phyloP scores from a whole-genome alignment of 1,140 invertebrate genomes.

The Drosophila insularis region DNA sequence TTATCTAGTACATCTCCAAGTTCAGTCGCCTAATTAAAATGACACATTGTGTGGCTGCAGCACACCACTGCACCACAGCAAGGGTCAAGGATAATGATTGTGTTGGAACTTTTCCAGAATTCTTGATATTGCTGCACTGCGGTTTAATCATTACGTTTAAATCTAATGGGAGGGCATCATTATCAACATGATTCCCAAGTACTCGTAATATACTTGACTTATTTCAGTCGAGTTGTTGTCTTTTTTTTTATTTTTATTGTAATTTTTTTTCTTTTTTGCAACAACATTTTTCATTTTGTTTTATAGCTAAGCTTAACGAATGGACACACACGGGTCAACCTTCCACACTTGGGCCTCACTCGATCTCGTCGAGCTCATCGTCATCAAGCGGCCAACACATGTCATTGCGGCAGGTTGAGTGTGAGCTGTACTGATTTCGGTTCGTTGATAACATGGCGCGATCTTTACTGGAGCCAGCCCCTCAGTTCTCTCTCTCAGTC shows the following conservation, averaged over 20 bases:
- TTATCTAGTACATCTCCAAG: not conserved
- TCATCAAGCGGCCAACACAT: conserved; percentile 58
- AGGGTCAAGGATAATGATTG: conserved; percentile 46
- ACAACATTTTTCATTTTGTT: conserved; percentile 79
- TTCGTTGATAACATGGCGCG: conserved; percentile 60
- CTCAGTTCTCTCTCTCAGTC: not conserved
- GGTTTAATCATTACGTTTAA: conserved; percentile 78
- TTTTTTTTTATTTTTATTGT: not conserved
- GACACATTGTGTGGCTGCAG: conserved; percentile 14
- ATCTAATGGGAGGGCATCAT: conserved; percentile 56
- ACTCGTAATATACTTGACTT: conserved; percentile 37
- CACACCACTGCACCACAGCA: not conserved
- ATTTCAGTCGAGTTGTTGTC: conserved; percentile 26
- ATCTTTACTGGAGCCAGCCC: conserved; percentile 24
- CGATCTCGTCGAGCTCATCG: conserved; percentile 24
- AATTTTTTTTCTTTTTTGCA: conserved; percentile 45
- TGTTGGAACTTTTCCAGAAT: conserved; percentile 37
- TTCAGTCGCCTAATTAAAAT: conserved; percentile 10
- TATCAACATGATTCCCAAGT: conserved; percentile 13
- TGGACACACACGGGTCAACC: conserved; percentile 49
- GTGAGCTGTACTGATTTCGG: conserved; percentile 60
- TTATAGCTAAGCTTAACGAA: conserved; percentile 55
- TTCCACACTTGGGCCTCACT: conserved; percentile 39
- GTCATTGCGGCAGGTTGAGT: conserved; percentile 73
- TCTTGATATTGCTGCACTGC: conserved; percentile 18